A percentile compares a stretch with the other conserved stretches of the same genome.
These are phyloP conservation scores for Falcunculus frontatus DNA, from an alignment of 2,113 vertebrate species.

Conservation along the genomic window DNA sequence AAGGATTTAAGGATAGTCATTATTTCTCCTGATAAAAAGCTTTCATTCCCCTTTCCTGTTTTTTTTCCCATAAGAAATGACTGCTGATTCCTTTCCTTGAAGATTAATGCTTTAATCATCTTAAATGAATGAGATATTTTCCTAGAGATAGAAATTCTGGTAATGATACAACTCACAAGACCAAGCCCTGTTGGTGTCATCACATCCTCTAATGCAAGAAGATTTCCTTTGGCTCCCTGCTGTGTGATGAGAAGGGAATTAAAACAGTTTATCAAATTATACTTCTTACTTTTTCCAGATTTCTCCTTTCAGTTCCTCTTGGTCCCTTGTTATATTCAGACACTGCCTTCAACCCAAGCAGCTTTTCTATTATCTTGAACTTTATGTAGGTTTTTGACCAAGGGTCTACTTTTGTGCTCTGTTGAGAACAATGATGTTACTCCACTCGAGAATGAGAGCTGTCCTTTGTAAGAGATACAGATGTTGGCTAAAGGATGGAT, in stretches of 20 bases:
- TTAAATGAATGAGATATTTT: not conserved
- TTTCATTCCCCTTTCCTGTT: not conserved
- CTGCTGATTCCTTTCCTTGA: constrained; percentile 1
- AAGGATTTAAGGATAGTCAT: not conserved
- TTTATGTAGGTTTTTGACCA: not conserved
- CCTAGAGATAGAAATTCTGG: not conserved
- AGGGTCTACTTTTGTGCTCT: not conserved
- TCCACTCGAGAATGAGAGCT: not conserved
- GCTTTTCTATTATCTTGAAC: not conserved
- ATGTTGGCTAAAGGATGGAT: not conserved
- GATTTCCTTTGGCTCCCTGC: not conserved
- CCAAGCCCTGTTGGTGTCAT: not conserved
- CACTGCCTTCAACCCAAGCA: not conserved
- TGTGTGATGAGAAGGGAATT: not conserved
- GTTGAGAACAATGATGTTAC: not conserved
- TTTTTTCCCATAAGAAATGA: not conserved
- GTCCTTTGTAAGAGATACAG: not conserved
- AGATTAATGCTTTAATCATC: constrained; percentile 6
- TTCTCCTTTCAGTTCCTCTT: not conserved
- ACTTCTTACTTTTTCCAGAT: not conserved
- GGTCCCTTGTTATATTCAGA: not conserved
- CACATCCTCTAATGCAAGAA: not conserved
- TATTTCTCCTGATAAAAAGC: not conserved
- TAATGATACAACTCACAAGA: not conserved
- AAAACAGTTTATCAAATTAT: not conserved